phyloP scores from a whole-genome alignment of 2,888 invertebrate species.

The Ophion slaviceki region DNA sequence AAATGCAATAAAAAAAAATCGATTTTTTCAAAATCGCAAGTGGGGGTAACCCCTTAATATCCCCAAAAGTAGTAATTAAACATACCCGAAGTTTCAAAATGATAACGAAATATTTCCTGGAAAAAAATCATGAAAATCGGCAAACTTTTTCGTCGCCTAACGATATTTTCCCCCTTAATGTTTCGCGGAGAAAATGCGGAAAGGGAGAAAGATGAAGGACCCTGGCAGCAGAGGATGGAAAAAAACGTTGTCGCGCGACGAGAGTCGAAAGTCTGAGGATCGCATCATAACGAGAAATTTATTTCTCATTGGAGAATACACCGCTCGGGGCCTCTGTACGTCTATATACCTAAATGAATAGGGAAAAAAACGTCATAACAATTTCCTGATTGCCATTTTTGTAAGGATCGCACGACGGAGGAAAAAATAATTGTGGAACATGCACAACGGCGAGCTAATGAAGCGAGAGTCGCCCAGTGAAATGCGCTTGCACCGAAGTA shows the following conservation, averaged over 20 bases:
- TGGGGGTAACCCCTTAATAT: too few species aligned
- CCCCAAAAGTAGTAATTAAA: too few species aligned
- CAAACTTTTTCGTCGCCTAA: too few species aligned
- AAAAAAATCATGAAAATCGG: too few species aligned
- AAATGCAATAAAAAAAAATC: too few species aligned
- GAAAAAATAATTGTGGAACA: conserved; percentile 45
- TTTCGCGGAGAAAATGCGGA: conserved; percentile 57
- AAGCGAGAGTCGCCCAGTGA: conserved; percentile 46
- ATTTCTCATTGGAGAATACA: conserved; percentile 46
- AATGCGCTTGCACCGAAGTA: conserved; percentile 1
- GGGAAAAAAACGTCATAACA: conserved; percentile 40
- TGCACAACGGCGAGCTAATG: conserved; percentile 61
- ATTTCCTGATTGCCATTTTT: conserved; percentile 52
- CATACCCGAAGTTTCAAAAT: too few species aligned
- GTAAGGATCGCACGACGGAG: not conserved
- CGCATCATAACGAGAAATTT: conserved; percentile 64
- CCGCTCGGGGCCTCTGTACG: not conserved
- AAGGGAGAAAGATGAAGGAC: conserved; percentile 60
- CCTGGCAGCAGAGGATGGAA: conserved; percentile 39
- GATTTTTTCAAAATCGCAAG: too few species aligned
- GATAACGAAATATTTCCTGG: too few species aligned
- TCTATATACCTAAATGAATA: not conserved
- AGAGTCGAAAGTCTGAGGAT: conserved; percentile 70
- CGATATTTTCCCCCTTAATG: not conserved
- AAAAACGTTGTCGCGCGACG: conserved; percentile 62